Evolutionary conservation across 2,888 invertebrate genomes (phyloP).

Genomic region (Drosophila siamana): DNA sequence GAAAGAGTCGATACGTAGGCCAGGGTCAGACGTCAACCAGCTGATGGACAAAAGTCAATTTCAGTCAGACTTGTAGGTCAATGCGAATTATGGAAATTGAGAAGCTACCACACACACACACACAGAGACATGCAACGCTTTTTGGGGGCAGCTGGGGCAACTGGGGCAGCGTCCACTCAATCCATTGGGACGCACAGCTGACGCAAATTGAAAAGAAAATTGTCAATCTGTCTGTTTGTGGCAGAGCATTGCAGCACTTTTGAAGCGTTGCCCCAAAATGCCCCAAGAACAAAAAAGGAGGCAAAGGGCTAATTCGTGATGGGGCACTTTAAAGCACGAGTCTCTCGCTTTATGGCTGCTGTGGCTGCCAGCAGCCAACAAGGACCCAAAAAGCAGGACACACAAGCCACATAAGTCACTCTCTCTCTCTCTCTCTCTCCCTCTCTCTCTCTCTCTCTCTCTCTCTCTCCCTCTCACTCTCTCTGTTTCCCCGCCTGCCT

Average conservation of each 20-base stretch:
- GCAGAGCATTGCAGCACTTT: neutral
- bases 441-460: conserved; percentile 3
- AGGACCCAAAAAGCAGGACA: conserved; percentile 10
- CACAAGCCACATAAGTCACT: conserved; percentile 32
- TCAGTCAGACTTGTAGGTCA: conserved; percentile 39
- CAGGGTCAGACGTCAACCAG: conserved; percentile 34
- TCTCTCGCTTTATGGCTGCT: conserved; percentile 20
- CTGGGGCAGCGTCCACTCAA: neutral
- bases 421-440: conserved; percentile 4
- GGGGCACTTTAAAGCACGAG: conserved; percentile 5
- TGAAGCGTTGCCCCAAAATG: neutral
- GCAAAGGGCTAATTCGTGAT: neutral
- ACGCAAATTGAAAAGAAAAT: neutral
- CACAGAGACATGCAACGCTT: no score
- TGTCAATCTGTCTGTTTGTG: conserved; percentile 2
- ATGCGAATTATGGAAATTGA: conserved; percentile 49
- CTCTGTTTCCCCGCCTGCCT: no score
- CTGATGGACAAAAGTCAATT: conserved; percentile 40
- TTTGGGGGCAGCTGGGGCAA: neutral
- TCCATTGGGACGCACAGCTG: neutral
- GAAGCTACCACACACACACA: conserved; percentile 4
- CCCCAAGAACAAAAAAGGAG: neutral
- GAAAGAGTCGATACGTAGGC: conserved; percentile 9
- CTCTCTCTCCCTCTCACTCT: neutral
- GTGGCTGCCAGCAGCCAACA: conserved; percentile 18